Conservation (phyloP, 2,888 invertebrate species). For the Phalera bucephala region DNA sequence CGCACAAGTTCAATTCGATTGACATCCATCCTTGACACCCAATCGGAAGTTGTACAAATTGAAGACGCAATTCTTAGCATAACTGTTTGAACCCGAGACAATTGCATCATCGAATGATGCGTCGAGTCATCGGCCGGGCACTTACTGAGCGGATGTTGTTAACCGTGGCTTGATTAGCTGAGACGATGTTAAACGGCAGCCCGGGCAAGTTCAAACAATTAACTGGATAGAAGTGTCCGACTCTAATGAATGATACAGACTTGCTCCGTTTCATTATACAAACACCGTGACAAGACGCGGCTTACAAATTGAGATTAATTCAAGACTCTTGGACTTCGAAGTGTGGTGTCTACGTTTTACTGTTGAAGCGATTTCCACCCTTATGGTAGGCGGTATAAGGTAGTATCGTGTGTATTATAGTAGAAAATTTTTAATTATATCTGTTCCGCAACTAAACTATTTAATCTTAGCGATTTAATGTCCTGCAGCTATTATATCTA, state of each 20-base stretch:
- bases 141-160: constrained; percentile 78
- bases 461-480: constrained; percentile 55
- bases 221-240: constrained; percentile 81
- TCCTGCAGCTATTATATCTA: constrained; percentile 59
- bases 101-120: constrained; percentile 72
- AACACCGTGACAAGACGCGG: constrained; percentile 76
- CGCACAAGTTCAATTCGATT: constrained; percentile 47
- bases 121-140: constrained; percentile 76
- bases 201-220: constrained; percentile 81
- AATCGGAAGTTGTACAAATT: constrained; percentile 74
- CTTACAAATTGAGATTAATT: constrained; percentile 81
- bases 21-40: constrained; percentile 72
- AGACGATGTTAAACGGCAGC: constrained; percentile 77
- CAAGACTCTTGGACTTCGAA: constrained; percentile 50
- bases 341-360: constrained; percentile 14
- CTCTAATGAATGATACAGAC: constrained; percentile 78
- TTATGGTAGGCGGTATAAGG: constrained; percentile 6
- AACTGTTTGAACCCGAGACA: constrained; percentile 53
- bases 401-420: too few species aligned
- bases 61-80: constrained; percentile 54
- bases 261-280: constrained; percentile 77
- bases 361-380: constrained; percentile 15
- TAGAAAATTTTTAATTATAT: constrained; percentile 38
- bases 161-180: constrained; percentile 78
- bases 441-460: constrained; percentile 50